A percentile compares a stretch with the other conserved stretches of the same genome.
Evolutionary conservation across 2,888 invertebrate species (phyloP).

Genomic region (Escarpia spicata): DNA sequence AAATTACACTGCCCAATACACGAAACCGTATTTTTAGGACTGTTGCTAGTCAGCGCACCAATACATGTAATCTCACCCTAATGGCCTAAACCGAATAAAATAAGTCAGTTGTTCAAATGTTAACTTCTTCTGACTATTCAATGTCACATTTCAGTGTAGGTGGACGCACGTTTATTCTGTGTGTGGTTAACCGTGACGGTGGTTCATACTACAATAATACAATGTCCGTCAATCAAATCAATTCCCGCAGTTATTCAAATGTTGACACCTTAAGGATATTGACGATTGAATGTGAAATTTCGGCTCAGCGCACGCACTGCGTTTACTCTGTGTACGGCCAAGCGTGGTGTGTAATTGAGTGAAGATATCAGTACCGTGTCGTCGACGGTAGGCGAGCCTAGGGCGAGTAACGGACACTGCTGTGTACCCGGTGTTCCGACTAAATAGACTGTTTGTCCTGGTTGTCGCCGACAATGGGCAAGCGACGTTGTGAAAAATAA

Average conservation of each 20-base stretch:
- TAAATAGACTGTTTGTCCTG: background rate
- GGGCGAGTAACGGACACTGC: background rate
- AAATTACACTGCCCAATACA: too few species aligned
- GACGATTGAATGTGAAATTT: background rate
- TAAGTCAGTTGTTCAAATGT: too few species aligned
- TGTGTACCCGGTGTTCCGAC: background rate
- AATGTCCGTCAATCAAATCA: background rate
- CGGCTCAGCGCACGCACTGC: background rate
- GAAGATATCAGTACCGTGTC: background rate
- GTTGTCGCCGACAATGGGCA: background rate
- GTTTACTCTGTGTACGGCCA: background rate
- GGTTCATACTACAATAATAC: too few species aligned
- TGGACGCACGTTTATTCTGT: too few species aligned
- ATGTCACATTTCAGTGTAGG: too few species aligned
- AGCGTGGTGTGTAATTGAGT: background rate
- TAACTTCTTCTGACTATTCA: too few species aligned
- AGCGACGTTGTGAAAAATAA: background rate
- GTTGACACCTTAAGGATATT: background rate
- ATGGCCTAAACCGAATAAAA: background rate
- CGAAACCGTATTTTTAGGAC: too few species aligned
- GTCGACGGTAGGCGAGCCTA: background rate
- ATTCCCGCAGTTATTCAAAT: background rate
- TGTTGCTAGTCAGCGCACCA: background rate
- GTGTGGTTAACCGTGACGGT: too few species aligned
- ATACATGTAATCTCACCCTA: background rate